Conservation (phyloP, 2,888 invertebrate species). For the Erynnis tages region DNA sequence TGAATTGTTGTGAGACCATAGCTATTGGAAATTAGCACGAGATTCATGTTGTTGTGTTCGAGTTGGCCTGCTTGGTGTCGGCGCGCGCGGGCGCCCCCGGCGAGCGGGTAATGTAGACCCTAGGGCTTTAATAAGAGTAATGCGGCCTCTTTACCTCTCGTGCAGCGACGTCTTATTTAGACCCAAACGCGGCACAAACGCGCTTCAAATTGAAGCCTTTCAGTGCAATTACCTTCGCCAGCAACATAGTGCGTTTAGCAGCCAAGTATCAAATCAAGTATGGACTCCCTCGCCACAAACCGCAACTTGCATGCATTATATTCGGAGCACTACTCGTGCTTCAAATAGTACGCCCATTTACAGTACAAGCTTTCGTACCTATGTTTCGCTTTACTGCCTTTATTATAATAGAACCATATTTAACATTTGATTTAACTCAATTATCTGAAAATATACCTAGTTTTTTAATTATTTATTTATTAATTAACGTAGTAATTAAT, state of each 20-base stretch:
- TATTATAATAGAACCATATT: too few species aligned
- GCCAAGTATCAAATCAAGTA: constrained; percentile 63
- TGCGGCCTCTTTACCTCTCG: constrained; percentile 72
- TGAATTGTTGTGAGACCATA: not conserved
- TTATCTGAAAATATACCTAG: too few species aligned
- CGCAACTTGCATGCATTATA: constrained; percentile 14
- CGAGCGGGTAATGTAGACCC: constrained; percentile 66
- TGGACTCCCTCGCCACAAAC: constrained; percentile 39
- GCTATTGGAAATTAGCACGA: constrained; percentile 15
- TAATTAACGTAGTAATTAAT: too few species aligned
- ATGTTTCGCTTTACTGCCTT: too few species aligned
- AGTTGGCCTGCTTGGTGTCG: constrained; percentile 23
- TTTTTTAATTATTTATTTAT: too few species aligned
- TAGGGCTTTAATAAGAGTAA: constrained; percentile 72
- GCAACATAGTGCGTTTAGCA: constrained; percentile 59
- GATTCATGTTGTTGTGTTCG: constrained; percentile 32
- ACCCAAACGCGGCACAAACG: constrained; percentile 65
- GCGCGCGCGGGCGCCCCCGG: constrained; percentile 53
- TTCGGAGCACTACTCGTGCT: constrained; percentile 2
- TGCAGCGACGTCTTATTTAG: constrained; percentile 77
- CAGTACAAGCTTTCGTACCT: too few species aligned
- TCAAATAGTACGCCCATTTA: not conserved
- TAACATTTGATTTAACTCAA: too few species aligned
- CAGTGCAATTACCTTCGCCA: constrained; percentile 68
- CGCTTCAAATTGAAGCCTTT: constrained; percentile 74